phyloP scores from a whole-genome alignment of 2,113 vertebrate genomes.

The Pleuronectes platessa region DNA sequence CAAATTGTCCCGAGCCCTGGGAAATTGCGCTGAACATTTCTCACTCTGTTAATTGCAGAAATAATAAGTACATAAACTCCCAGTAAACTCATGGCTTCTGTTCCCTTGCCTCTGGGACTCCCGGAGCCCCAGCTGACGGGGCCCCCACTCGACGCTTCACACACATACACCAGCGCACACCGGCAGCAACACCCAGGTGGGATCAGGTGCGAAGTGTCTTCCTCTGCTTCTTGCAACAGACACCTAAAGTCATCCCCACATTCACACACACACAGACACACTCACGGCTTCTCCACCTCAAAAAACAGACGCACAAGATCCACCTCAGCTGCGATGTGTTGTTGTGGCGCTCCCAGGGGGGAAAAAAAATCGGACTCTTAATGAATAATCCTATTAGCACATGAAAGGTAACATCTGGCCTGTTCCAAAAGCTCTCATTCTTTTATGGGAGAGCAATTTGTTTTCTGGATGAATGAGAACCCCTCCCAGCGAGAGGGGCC shows the following conservation, averaged over 20 bases:
- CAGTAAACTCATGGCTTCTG: neutral
- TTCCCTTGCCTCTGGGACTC: conserved; percentile 23
- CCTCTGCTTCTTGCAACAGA: conserved; percentile 16
- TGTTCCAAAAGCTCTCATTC: conserved; percentile 54
- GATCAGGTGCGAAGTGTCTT: conserved; percentile 41
- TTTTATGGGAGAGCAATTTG: conserved; percentile 57
- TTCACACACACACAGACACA: neutral
- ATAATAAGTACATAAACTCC: neutral
- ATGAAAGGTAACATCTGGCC: conserved; percentile 81
- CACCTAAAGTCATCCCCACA: neutral
- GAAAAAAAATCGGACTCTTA: conserved; percentile 51
- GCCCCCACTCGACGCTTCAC: conserved; percentile 30
- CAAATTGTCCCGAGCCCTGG: neutral
- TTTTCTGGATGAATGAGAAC: conserved; percentile 65
- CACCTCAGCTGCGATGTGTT: conserved; percentile 26
- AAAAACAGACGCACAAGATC: conserved; percentile 9
- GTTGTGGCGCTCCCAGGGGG: conserved; percentile 23
- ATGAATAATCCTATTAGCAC: conserved; percentile 81
- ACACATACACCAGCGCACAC: conserved; percentile 19
- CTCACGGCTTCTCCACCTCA: neutral
- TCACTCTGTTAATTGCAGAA: neutral
- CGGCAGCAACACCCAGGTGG: conserved; percentile 39
- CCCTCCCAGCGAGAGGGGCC: conserved; percentile 35
- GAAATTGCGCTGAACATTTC: conserved; percentile 2
- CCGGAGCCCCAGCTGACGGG: conserved; percentile 20